These are phyloP conservation scores for Dexiosoma caninum DNA, from an alignment of 2,888 invertebrate species.

Conservation along the genomic window DNA sequence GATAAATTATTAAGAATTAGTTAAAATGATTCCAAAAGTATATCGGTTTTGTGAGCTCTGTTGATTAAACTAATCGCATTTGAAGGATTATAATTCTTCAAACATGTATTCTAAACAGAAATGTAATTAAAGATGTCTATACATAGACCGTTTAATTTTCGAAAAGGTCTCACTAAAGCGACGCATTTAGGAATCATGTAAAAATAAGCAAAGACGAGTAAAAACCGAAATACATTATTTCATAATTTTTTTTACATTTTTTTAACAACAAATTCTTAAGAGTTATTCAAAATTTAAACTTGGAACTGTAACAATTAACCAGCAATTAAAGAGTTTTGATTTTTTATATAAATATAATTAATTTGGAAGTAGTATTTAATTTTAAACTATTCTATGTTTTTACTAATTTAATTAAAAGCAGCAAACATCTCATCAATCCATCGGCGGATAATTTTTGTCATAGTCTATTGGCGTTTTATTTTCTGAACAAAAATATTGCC, in stretches of 20 bases:
- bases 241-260: neutral
- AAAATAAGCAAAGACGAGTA: neutral
- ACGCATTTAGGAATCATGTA: neutral
- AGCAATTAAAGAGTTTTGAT: neutral
- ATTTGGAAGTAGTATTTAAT: neutral
- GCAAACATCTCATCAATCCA: neutral
- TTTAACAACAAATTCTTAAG: slow-evolving; percentile 18
- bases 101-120: too few species aligned
- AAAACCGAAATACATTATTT: neutral
- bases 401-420: neutral
- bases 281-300: neutral
- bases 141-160: too few species aligned
- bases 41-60: too few species aligned
- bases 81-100: too few species aligned
- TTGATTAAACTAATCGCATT: too few species aligned
- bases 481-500: too few species aligned
- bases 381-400: neutral
- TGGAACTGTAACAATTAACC: slow-evolving; percentile 32
- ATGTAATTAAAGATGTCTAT: too few species aligned
- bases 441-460: neutral
- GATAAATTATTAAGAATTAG: neutral
- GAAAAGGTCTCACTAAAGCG: neutral
- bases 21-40: too few species aligned
- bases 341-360: neutral
- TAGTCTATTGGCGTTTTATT: too few species aligned